Evolutionary conservation across 1,140 invertebrate genomes (phyloP), one percentile per base, ranked within the genome.

Genomic region (Acromyrmex charruanus): DNA sequence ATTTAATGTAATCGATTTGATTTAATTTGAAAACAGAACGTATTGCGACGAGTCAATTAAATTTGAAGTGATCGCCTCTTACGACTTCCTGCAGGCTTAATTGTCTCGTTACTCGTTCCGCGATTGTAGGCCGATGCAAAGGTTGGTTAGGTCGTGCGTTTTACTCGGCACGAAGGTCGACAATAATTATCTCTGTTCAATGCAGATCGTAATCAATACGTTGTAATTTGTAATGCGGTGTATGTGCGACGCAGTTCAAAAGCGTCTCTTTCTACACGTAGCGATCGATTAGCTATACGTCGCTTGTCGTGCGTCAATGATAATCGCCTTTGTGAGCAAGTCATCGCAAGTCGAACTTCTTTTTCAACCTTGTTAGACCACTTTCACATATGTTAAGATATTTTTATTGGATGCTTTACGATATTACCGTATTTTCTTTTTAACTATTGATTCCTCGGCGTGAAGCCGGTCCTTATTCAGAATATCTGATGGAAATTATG

Each of bases 81-180:
- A 90, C 75, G 91, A 90, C 87, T 91, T 90, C 87, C 89, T 87
- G 82, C 53, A 63, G 63, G 68, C 68, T 90, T 91, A 91, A 91
- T 92, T 90, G 89, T 92, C 86, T 90, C 77, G 87, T 90, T 89
- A 77, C 61, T 82, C 77, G 90, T 75, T 49, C 82, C 44, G 63
- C 66, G 85, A 82, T 90, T 75, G 16, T 25, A 44, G 58, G 66
- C 21, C 49, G 65, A 87, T 85, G 85, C 66, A 71, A 53, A 66
- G 90, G 61, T 55, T 58, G 82, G 68, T 68, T 74, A 68, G 88
- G 51, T n/a, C n/a, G n/a, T n/a, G n/a, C 74, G 66, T 84, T 89
- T 89, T 81, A 85, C 89, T 89, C 87, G 82, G 12, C 31, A 63
- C 86, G 89, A 92, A 92, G 90, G 87, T 91, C 68, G 49, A 31